These are phyloP conservation scores for Agelaius tricolor DNA, from an alignment of 2,113 vertebrate genomes.

Conservation along the genomic window DNA sequence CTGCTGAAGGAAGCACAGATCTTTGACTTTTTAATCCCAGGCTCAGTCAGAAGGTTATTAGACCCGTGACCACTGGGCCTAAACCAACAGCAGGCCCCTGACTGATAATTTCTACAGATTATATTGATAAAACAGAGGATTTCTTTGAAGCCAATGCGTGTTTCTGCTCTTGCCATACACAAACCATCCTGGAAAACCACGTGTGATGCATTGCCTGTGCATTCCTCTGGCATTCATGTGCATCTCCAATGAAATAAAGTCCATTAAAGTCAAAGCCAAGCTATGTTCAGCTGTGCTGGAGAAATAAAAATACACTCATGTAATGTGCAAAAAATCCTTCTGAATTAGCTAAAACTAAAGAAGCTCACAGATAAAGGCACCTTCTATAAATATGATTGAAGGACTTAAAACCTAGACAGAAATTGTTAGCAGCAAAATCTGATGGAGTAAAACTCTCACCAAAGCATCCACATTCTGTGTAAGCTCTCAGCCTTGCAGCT, in stretches of 20 bases:
- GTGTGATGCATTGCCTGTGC: neutral
- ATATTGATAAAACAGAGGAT: constrained; percentile 19
- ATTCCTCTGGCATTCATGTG: neutral
- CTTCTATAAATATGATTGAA: neutral
- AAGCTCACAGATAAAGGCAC: neutral
- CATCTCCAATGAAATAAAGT: neutral
- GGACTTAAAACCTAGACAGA: neutral
- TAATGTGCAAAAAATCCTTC: neutral
- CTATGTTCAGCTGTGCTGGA: neutral
- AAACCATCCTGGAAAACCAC: neutral
- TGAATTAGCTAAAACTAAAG: neutral
- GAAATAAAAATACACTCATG: fast-evolving
- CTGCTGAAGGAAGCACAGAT: constrained; percentile 18
- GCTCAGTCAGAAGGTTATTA: constrained; percentile 1
- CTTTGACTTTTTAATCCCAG: constrained; percentile 52
- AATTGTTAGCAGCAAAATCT: neutral
- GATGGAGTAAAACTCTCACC: neutral
- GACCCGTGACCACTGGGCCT: neutral
- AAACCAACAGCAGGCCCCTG: neutral
- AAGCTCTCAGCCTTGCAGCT: neutral
- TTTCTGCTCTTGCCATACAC: neutral
- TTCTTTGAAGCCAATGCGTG: neutral
- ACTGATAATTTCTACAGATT: constrained; percentile 23
- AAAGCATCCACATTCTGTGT: neutral
- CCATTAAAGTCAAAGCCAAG: neutral